phyloP scores from a whole-genome alignment of 2,888 invertebrate genomes.

The Pachydiplax longipennis region DNA sequence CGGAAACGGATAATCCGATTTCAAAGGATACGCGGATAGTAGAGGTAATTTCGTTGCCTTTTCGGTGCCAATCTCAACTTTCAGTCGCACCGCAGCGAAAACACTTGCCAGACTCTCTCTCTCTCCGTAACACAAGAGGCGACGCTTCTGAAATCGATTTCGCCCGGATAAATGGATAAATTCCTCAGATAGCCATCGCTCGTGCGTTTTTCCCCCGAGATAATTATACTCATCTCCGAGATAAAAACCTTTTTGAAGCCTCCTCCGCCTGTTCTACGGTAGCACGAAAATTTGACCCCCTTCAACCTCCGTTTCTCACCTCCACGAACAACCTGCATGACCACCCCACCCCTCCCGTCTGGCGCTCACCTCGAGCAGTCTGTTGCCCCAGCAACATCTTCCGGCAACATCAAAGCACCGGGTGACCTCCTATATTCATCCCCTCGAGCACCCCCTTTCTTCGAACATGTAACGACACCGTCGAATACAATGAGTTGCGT shows the following conservation, averaged over 20 bases:
- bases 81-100: not conserved
- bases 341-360: not conserved
- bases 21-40: too few species aligned
- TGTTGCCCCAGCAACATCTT: slow-evolving; percentile 20
- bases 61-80: too few species aligned
- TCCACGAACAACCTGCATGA: not conserved
- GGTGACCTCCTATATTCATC: not conserved
- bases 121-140: not conserved
- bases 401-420: slow-evolving; percentile 12
- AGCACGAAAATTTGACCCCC: slow-evolving; percentile 28
- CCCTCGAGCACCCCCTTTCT: not conserved
- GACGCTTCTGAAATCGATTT: slow-evolving; percentile 22
- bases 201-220: not conserved
- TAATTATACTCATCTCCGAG: not conserved
- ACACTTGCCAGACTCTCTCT: not conserved
- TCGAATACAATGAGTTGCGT: not conserved
- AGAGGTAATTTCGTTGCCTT: too few species aligned
- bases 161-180: slow-evolving; percentile 17
- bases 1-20: too few species aligned
- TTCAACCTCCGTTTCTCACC: slow-evolving; percentile 38
- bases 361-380: not conserved
- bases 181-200: slow-evolving; percentile 36
- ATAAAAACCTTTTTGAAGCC: not conserved
- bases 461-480: not conserved
- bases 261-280: not conserved